Base-by-base conservation (phyloP, 1,140 invertebrate genomes). In the Zaprionus nigranus region DNA sequence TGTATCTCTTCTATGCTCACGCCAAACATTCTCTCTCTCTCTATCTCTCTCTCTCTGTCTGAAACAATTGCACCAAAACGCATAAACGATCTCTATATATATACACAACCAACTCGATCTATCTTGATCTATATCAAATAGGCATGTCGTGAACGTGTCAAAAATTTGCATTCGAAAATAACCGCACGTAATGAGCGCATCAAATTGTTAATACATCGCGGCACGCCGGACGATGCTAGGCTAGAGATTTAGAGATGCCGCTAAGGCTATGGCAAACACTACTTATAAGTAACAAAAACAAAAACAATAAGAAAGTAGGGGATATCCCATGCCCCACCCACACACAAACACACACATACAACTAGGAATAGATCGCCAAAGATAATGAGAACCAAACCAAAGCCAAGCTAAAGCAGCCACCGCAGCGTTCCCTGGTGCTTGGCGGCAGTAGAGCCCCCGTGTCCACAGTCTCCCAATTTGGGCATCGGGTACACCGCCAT, bases 161-260 rank as follows among this genome's bases (percentile, higher is more conserved):
- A 96, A 93, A 95, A 95, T 81, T 95, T 98, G 87, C 97, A 98
- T 93, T 97, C 95, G 94, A 98, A 97, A 95, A 97, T 98, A 84
- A 95, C 96, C 84, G 96, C 96, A 93, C 96, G 96, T 78, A 96
- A 96, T 92, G 97, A 98, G 93, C 96, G 97, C 88, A 96, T 97
- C 82, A 98, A 98, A 93, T 94, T 97, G 67, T 94, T 98, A 85
- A 94, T 96, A 92, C 96, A 97, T 93, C 96, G 96, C 90, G 97
- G 97, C 92, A 95, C 94, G 79, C 97, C 97, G 71, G 97, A 97
- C 92, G 94, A 95, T 90, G 79, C 91, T 73, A 81, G 81, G 69
- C 85, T 92, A 92, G 91, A 92, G 69, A 85, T 87, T 83, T 91
- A 86, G 86, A 79, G 24, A 75, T 40, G 78, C 82, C 75, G 70